Evolutionary conservation across 2,888 invertebrate species (phyloP).

Genomic region (Drosophila borborema): DNA sequence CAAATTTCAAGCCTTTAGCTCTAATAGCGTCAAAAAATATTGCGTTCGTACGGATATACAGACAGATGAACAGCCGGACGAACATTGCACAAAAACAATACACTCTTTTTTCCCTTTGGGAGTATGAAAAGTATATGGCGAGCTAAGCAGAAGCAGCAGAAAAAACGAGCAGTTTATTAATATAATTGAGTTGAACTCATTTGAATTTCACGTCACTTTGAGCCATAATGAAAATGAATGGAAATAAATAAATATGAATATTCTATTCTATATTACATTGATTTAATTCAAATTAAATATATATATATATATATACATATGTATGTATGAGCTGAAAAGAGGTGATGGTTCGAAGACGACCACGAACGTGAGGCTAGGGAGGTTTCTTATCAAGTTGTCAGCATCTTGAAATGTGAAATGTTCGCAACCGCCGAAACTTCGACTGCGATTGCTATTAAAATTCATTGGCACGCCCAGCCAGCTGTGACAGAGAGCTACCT

Average conservation of each 20-base stretch:
- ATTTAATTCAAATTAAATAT: conserved; percentile 7
- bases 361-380: neutral
- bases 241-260: conserved; percentile 55
- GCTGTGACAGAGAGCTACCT: conserved; percentile 19
- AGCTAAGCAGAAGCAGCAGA: conserved; percentile 7
- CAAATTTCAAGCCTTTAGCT: no score
- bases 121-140: neutral
- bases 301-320: no score
- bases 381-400: conserved; percentile 28
- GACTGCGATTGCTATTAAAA: conserved; percentile 59
- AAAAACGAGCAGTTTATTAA: conserved; percentile 60
- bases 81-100: no score
- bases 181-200: conserved; percentile 68
- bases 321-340: neutral
- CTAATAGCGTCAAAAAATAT: no score
- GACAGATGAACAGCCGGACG: no score
- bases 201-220: conserved; percentile 66
- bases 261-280: conserved; percentile 31
- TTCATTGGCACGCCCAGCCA: conserved; percentile 60
- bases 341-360: neutral
- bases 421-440: conserved; percentile 32
- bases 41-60: no score
- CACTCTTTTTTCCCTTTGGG: no score
- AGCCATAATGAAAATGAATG: conserved; percentile 36
- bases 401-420: conserved; percentile 29